phyloP scores from a whole-genome alignment of 2,797 vertebrate genomes.

The Acipenser ruthenus region DNA sequence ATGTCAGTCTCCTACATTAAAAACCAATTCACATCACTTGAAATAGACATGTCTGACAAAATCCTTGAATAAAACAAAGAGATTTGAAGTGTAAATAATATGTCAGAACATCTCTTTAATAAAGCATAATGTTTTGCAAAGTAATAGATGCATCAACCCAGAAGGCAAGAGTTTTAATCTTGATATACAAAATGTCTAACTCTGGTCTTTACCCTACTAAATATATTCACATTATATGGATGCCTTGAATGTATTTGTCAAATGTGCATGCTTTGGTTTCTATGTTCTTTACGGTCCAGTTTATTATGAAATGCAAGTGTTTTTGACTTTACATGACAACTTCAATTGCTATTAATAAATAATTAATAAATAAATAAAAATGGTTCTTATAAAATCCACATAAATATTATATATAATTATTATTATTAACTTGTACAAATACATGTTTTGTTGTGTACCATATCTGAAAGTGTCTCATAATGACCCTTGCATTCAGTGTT shows the following conservation, averaged over 20 bases:
- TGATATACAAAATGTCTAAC: conserved; percentile 7
- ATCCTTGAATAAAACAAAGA: conserved; percentile 26
- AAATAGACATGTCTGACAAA: conserved; percentile 31
- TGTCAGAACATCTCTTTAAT: conserved; percentile 33
- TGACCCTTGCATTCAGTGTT: too few relatives aligned
- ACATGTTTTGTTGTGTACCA: too few relatives aligned
- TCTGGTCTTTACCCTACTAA: not conserved
- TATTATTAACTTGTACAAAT: too few relatives aligned
- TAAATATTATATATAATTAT: too few relatives aligned
- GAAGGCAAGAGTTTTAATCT: conserved; percentile 14
- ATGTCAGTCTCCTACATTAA: conserved; percentile 20
- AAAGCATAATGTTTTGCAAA: conserved; percentile 28
- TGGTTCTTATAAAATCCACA: too few relatives aligned
- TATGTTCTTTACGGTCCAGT: not conserved
- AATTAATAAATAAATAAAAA: too few relatives aligned
- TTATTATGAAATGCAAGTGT: too few relatives aligned
- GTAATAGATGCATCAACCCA: conserved; percentile 32
- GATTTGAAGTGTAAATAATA: conserved; percentile 43
- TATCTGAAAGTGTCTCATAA: too few relatives aligned
- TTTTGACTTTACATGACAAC: too few relatives aligned
- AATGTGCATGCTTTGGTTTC: not conserved
- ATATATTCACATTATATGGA: conserved; percentile 3
- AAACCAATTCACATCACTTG: conserved; percentile 32
- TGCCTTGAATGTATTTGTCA: not conserved
- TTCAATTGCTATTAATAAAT: too few relatives aligned